Conservation (phyloP, 64 coral and sea anemone species). For the Astreopora myriophthalma region DNA sequence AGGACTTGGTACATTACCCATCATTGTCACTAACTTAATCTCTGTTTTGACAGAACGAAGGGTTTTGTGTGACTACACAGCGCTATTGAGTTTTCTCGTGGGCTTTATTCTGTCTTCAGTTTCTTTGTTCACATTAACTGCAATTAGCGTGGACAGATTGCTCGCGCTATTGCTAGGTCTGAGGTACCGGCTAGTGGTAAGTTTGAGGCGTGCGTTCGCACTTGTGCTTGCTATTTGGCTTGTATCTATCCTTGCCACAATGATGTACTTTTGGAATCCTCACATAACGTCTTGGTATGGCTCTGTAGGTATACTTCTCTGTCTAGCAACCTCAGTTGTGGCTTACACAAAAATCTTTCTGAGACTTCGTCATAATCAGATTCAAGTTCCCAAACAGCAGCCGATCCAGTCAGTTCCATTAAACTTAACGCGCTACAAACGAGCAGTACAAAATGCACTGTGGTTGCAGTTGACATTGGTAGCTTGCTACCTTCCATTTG, state of each 20-base stretch:
- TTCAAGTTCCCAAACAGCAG: neutral
- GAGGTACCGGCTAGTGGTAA: neutral
- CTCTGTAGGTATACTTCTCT: neutral
- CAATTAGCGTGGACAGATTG: neutral
- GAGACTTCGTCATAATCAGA: neutral
- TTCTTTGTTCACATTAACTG: neutral
- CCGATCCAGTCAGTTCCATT: neutral
- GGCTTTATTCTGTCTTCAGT: neutral
- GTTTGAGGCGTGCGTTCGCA: neutral
- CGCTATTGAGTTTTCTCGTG: neutral
- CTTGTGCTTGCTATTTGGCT: neutral
- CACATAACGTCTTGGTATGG: neutral
- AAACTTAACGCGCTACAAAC: neutral
- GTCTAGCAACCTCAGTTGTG: neutral
- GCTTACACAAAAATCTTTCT: neutral
- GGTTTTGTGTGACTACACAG: neutral
- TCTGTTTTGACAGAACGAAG: neutral
- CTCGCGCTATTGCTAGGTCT: neutral
- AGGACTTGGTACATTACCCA: neutral
- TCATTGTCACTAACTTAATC: neutral
- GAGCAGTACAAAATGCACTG: neutral
- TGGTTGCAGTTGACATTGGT: neutral
- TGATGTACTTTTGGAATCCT: neutral
- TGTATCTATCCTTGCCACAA: neutral
- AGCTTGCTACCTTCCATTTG: neutral